These are phyloP conservation scores for Drosophila pegasa DNA, from an alignment of 2,888 invertebrate genomes.

Conservation along the genomic window DNA sequence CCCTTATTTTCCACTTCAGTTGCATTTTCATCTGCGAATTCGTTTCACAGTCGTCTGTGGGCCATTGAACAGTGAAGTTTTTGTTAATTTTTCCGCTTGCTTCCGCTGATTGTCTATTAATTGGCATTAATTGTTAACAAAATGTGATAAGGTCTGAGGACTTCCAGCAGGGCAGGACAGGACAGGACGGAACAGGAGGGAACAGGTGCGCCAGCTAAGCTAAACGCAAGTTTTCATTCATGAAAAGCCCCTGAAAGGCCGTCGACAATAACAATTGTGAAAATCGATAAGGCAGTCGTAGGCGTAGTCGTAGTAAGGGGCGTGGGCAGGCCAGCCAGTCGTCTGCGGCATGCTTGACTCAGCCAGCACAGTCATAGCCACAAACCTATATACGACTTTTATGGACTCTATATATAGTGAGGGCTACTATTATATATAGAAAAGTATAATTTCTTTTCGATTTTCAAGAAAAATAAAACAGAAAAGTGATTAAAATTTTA, in stretches of 20 bases:
- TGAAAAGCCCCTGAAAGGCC: not conserved
- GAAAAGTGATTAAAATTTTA: not conserved
- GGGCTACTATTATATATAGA: no score
- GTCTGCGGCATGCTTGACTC: constrained; percentile 20
- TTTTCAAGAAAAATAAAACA: not conserved
- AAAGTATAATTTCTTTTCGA: no score
- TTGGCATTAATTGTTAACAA: constrained; percentile 56
- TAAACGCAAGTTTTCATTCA: constrained; percentile 26
- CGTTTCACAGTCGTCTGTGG: constrained; percentile 48
- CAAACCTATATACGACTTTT: not conserved
- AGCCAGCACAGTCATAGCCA: not conserved
- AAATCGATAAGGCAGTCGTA: constrained; percentile 55
- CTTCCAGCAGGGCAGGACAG: not conserved
- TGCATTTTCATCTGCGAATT: constrained; percentile 21
- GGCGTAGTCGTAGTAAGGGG: constrained; percentile 13
- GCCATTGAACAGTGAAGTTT: constrained; percentile 37
- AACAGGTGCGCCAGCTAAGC: constrained; percentile 48
- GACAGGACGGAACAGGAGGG: constrained; percentile 12
- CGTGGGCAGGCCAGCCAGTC: constrained; percentile 5
- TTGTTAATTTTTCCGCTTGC: constrained; percentile 12
- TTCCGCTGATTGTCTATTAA: constrained; percentile 19
- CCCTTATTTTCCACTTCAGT: constrained; percentile 45
- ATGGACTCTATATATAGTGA: no score
- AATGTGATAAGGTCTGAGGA: constrained; percentile 54
- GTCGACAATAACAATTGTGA: constrained; percentile 31